phyloP scores from a whole-genome alignment of 2,113 vertebrate genomes.

The Falco punctatus region DNA sequence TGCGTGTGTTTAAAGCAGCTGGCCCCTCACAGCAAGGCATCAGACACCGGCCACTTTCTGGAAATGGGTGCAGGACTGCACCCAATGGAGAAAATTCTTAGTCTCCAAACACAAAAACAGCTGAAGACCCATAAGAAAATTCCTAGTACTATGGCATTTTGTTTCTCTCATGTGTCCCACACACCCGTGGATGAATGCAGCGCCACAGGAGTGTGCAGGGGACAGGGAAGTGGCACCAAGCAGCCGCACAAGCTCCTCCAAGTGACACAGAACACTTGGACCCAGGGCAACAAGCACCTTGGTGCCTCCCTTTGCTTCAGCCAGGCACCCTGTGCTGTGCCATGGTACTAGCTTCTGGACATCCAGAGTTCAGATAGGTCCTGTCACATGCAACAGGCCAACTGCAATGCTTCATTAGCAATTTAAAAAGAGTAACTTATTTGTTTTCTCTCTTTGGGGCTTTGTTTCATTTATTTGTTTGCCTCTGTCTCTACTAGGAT shows the following conservation, averaged over 20 bases:
- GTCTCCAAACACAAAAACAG: not conserved
- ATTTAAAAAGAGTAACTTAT: not conserved
- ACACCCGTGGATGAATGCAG: rapidly evolving
- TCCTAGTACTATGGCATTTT: not conserved
- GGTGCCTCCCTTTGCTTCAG: not conserved
- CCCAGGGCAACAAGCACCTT: rapidly evolving
- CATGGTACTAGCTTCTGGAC: not conserved
- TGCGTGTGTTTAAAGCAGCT: no score
- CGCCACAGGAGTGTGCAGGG: not conserved
- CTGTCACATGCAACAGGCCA: not conserved
- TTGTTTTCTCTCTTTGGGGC: not conserved
- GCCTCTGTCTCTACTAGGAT: not conserved
- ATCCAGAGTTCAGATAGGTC: not conserved
- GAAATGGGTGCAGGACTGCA: not conserved
- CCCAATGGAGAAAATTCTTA: not conserved
- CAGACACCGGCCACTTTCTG: not conserved
- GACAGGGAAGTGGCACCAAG: rapidly evolving
- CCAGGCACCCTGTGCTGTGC: not conserved
- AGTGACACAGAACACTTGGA: not conserved
- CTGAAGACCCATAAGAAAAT: not conserved
- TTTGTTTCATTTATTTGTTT: not conserved
- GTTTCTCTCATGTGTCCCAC: not conserved
- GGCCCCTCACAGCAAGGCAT: rapidly evolving
- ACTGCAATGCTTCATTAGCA: not conserved
- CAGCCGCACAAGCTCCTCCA: rapidly evolving